These are phyloP conservation scores for Notodonta dromedarius DNA, from an alignment of 2,888 invertebrate species.

Conservation along the genomic window DNA sequence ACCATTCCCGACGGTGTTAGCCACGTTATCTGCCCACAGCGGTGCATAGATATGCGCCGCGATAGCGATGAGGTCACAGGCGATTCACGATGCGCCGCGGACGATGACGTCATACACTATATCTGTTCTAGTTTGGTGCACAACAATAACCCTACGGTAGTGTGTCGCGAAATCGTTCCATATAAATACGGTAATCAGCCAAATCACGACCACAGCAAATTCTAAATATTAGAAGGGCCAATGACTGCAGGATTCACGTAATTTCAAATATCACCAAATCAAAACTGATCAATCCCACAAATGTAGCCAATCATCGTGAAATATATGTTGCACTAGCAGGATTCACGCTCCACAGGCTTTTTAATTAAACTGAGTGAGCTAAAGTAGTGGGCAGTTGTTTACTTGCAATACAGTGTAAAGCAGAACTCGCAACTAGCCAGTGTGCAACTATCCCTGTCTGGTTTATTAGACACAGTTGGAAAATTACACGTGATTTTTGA, in stretches of 20 bases:
- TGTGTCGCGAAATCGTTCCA: neutral
- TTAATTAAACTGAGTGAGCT: slow-evolving; percentile 3
- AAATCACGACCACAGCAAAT: no score
- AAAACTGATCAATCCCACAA: neutral
- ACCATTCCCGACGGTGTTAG: neutral
- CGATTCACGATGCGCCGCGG: slow-evolving; percentile 25
- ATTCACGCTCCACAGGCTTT: slow-evolving; percentile 1
- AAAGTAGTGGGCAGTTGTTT: slow-evolving; percentile 1
- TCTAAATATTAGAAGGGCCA: neutral
- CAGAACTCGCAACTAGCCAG: neutral
- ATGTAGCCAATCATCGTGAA: neutral
- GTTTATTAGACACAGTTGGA: neutral
- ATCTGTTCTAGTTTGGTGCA: neutral
- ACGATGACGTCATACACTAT: slow-evolving; percentile 2
- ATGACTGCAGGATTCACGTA: no score
- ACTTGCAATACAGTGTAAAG: slow-evolving; percentile 1
- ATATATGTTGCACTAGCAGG: neutral
- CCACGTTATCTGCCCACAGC: slow-evolving; percentile 6
- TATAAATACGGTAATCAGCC: neutral
- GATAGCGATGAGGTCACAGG: slow-evolving; percentile 46
- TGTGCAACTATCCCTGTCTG: neutral
- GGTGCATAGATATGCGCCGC: slow-evolving; percentile 43
- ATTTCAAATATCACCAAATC: neutral
- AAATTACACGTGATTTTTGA: neutral
- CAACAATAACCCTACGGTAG: neutral